Conservation (phyloP, 2,113 vertebrate genomes). For the Actenoides hombroni region DNA sequence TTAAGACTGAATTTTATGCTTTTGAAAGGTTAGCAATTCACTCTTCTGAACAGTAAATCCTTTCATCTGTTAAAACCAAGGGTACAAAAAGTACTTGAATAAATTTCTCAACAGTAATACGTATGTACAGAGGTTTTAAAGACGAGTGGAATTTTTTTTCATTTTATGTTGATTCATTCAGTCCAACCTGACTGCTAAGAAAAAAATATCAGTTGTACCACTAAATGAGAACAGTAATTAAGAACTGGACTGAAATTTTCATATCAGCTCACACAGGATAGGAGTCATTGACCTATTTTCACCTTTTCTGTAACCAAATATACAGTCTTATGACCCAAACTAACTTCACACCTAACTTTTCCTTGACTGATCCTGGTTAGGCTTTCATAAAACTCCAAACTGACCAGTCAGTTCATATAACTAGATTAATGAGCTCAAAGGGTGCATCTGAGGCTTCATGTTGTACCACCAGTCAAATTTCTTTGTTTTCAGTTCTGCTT, state of each 20-base stretch:
- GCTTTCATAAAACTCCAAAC: neutral
- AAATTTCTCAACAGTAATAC: neutral
- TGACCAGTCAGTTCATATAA: neutral
- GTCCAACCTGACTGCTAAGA: neutral
- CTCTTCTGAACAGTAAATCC: neutral
- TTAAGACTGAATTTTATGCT: neutral
- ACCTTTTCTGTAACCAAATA: neutral
- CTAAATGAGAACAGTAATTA: neutral
- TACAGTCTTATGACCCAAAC: neutral
- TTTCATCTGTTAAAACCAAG: neutral
- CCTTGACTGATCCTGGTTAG: neutral
- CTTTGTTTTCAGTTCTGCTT: neutral
- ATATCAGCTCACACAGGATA: neutral
- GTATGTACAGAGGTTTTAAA: neutral
- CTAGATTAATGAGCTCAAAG: neutral
- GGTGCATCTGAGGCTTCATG: neutral
- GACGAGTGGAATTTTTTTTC: neutral
- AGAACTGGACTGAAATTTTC: neutral
- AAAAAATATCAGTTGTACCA: neutral
- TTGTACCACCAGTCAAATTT: neutral
- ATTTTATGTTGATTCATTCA: neutral
- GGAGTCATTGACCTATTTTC: neutral
- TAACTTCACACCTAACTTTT: neutral
- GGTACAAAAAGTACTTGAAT: neutral
- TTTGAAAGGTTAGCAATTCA: neutral